Evolutionary conservation across 2,797 vertebrate genomes (phyloP), one percentile per base, ranked within the genome.

Genomic region (Anolis apletophallus): DNA sequence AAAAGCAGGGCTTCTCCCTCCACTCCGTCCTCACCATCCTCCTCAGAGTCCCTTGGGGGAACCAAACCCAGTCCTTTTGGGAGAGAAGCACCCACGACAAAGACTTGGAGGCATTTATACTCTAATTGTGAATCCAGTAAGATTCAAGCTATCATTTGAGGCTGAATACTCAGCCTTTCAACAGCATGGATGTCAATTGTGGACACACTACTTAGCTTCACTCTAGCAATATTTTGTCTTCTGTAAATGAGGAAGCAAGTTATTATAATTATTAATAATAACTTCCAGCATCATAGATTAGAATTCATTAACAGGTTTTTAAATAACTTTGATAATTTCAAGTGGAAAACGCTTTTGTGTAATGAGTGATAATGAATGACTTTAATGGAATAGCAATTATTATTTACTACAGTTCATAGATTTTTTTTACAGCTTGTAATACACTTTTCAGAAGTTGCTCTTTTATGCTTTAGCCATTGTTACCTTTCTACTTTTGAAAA

Each of bases 311-410:
- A 77, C 52, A 52, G 64, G 17, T 68, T 69, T 67, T 67, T 34
- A 76, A 64, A 64, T 26, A 64, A 84, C 11, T 29, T 84, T 84
- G 72, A 46, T 73, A 67, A 32, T 19, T 21, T 36, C 8, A 69
- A 54, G 23, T 36, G 61, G 17, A 32, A 75, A 75, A 23, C 46
- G 16, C 5, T 19, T 67, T 34, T 50, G 55, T 64, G 14, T 76
- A 26, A 34, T 67, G 64, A 76, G 21, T 67, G 74, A 77, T 76
- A 77, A 77, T 68, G n/a, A 68, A 77, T 68, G n/a, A 68, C 61
- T 36, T n/a, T n/a, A 68, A 54, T 52, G 32, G 40, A 76, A 55
- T 34, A 34, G 36, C 19, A 84, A 34, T 67, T 76, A 13, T 29
- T 84, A 54, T 19, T 46, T 19, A 29, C 23, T 32, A 10, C 16